Evolutionary conservation across 2,113 vertebrate genomes (phyloP).

Genomic region (Leptocoma aspasia): DNA sequence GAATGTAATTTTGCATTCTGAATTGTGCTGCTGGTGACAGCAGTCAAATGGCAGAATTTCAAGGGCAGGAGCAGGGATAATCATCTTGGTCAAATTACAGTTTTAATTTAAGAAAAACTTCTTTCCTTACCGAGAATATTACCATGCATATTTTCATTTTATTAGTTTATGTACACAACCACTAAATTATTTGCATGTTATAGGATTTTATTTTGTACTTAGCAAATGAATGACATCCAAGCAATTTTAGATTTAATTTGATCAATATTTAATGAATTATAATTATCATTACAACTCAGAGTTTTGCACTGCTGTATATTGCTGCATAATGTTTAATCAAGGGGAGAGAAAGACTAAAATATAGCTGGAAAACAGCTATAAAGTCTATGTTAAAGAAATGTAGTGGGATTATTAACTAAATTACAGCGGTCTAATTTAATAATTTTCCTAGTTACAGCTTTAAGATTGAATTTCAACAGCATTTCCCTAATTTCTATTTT

Average conservation of each 20-base stretch:
- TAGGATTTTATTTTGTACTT: constrained; percentile 25
- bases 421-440: constrained; percentile 38
- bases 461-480: not conserved
- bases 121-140: not conserved
- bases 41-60: not conserved
- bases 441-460: not conserved
- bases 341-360: constrained; percentile 8
- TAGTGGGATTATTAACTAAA: constrained; percentile 35
- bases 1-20: not conserved
- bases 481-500: not conserved
- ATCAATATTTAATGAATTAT: constrained; percentile 68
- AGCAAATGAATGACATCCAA: constrained; percentile 14
- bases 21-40: not conserved
- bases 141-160: not conserved
- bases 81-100: not conserved
- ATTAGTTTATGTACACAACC: constrained; percentile 23
- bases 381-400: constrained; percentile 11
- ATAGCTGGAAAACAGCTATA: constrained; percentile 8
- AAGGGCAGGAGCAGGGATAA: not conserved
- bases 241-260: constrained; percentile 45
- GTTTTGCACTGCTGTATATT: constrained; percentile 3
- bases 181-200: not conserved
- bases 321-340: constrained; percentile 56
- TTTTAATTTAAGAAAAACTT: not conserved
- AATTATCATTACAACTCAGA: constrained; percentile 40